Conservation (phyloP, 2,888 invertebrate genomes). For the Acrocyrtus sp. region DNA sequence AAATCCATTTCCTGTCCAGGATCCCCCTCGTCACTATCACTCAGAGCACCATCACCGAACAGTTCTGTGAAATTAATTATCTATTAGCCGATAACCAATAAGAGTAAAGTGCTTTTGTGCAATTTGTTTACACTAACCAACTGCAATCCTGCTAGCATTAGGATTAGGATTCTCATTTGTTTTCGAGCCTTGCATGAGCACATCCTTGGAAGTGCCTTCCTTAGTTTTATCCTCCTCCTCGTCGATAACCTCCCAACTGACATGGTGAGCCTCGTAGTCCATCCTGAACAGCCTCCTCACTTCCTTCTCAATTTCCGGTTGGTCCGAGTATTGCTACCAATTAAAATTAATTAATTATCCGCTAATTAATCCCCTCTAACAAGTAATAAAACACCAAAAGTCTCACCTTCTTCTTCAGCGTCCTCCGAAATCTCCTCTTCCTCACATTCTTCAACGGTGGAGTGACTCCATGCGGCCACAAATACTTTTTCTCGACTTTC, state of each 20-base stretch:
- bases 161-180: slow-evolving; percentile 60
- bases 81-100: too few species aligned
- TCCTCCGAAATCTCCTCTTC: slow-evolving; percentile 91
- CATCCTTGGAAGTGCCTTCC: slow-evolving; percentile 61
- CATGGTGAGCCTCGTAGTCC: slow-evolving; percentile 91
- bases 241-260: slow-evolving; percentile 88
- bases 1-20: slow-evolving; percentile 48
- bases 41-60: slow-evolving; percentile 92
- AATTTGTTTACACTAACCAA: slow-evolving; percentile 55
- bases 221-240: slow-evolving; percentile 78
- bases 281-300: slow-evolving; percentile 90
- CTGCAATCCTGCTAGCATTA: slow-evolving; percentile 39
- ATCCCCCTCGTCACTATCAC: slow-evolving; percentile 89
- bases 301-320: slow-evolving; percentile 98
- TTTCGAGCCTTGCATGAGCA: slow-evolving; percentile 62
- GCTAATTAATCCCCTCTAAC: too few species aligned
- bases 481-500: slow-evolving; percentile 89
- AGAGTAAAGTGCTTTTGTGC: too few species aligned
- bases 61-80: slow-evolving; percentile 67
- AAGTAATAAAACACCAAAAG: too few species aligned
- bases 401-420: slow-evolving; percentile 85
- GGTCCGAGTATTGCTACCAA: slow-evolving; percentile 80
- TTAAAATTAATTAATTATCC: not conserved
- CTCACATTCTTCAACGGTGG: slow-evolving; percentile 96
- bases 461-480: slow-evolving; percentile 95